These are phyloP conservation scores for Branchipolynoe longqiensis DNA, from an alignment of 2,888 invertebrate species.

Conservation along the genomic window DNA sequence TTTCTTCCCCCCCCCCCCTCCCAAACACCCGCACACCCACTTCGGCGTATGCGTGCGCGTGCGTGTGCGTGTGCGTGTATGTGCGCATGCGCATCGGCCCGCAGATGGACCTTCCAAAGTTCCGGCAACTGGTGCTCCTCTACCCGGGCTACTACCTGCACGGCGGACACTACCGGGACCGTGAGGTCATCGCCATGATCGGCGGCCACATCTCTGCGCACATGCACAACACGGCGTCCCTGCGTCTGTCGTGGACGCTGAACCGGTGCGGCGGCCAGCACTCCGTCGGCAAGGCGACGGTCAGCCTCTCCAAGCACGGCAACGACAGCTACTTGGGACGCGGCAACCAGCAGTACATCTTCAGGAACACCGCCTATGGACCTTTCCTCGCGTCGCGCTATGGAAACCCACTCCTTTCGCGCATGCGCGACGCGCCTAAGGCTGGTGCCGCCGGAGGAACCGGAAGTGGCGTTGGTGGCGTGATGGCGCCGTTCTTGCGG, in stretches of 20 bases:
- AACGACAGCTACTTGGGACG: slow-evolving; percentile 74
- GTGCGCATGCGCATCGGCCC: no score
- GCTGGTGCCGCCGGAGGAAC: slow-evolving; percentile 71
- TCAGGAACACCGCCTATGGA: slow-evolving; percentile 78
- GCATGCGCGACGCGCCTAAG: slow-evolving; percentile 51
- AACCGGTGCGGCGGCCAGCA: slow-evolving; percentile 77
- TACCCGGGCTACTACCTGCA: slow-evolving; percentile 79
- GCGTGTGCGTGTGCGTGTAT: no score
- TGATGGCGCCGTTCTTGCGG: slow-evolving; percentile 76
- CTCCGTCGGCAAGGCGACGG: slow-evolving; percentile 75
- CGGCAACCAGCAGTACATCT: slow-evolving; percentile 77
- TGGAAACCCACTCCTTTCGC: slow-evolving; percentile 77
- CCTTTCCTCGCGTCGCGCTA: slow-evolving; percentile 79
- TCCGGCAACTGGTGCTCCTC: slow-evolving; percentile 72
- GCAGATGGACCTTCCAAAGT: slow-evolving; percentile 76
- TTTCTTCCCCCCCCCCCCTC: no score
- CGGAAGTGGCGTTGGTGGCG: no score
- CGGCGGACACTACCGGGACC: slow-evolving; percentile 75
- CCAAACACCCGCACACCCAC: no score
- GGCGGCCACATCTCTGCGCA: slow-evolving; percentile 65
- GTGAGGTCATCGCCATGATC: slow-evolving; percentile 72
- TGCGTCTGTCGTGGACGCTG: slow-evolving; percentile 76
- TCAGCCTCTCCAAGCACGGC: slow-evolving; percentile 75
- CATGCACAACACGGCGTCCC: slow-evolving; percentile 78
- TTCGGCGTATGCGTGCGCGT: no score